Base-by-base conservation (phyloP, 92 coral and sea anemone species). In the Porites rus region DNA sequence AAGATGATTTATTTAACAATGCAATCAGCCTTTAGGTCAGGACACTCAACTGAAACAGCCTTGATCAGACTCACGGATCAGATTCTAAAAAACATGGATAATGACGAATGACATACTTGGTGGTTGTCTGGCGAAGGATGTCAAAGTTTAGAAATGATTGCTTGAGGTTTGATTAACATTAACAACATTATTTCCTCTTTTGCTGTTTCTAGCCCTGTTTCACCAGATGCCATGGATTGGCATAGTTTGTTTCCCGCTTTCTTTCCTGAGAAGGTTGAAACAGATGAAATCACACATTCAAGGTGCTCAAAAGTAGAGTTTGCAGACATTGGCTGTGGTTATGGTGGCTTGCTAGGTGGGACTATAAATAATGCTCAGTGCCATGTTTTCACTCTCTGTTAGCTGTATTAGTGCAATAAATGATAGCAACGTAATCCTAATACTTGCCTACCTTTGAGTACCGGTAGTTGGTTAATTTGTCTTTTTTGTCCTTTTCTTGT, bases 311-410 rank as follows among this genome's bases (percentile, higher is more conserved):
- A 78, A 54, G 96, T 97, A 54, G 96, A 97, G 85, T 97, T 95
- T 88, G 99, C 99, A 18, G 99, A 97, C 86, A 93, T 95, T 17
- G 99, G 99, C 5, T 97, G 99, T 92, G 99, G 99, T 50, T 97
- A 97, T 88, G 99, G 99, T 59, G 99, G 99, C 66, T 77, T 97
- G 53, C 78, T 97, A 54, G 98, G 99, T 97, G 86, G 11, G 8
- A 5, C 10, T 1, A 31, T 51, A 38, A 77, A 38, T 38, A 4
- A 38, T 38, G 5, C 46, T 38, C 0, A 38, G 46, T 38, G 46
- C 7, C 46, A 38, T 38, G 46, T 38, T 38, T 38, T 38, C 46
- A 38, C 46, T 38, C 46, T 38, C 46, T 38, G 46, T 38, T 38
- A 38, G 46, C 46, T 38, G 46, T 38, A 38, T 38, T 38, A 38